These are phyloP conservation scores for Amphipyra berbera DNA, from an alignment of 2,888 invertebrate genomes.

Conservation along the genomic window DNA sequence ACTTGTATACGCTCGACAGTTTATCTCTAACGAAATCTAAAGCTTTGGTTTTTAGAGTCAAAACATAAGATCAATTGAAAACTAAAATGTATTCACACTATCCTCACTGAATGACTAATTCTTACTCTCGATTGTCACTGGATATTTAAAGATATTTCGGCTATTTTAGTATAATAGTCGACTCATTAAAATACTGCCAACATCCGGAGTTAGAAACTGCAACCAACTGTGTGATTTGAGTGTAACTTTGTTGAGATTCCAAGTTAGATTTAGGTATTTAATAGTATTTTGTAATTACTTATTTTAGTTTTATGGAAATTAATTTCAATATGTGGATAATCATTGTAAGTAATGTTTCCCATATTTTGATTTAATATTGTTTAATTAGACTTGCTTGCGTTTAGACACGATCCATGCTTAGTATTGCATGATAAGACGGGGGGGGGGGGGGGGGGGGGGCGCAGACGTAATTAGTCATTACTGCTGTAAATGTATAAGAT, in stretches of 20 bases:
- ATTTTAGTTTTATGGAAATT: neutral
- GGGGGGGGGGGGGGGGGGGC: too few species aligned
- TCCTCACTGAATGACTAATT: conserved; percentile 29
- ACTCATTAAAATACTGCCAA: neutral
- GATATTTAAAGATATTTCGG: conserved; percentile 26
- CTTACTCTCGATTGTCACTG: conserved; percentile 47
- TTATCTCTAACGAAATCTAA: too few species aligned
- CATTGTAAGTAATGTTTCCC: too few species aligned
- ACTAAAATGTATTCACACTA: neutral
- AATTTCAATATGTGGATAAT: neutral
- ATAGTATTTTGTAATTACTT: neutral
- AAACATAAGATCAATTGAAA: neutral
- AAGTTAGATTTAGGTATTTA: neutral
- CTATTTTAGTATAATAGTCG: conserved; percentile 1
- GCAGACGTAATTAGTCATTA: too few species aligned
- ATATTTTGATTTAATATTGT: too few species aligned
- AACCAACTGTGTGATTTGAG: neutral
- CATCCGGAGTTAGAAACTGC: neutral
- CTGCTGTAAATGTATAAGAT: too few species aligned
- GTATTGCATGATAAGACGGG: too few species aligned
- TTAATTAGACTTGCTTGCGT: too few species aligned
- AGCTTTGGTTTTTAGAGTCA: too few species aligned
- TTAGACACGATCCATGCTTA: too few species aligned
- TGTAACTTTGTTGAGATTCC: conserved; percentile 44
- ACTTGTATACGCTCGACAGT: too few species aligned